Base-by-base conservation (phyloP, 1,140 invertebrate genomes). In the Diploscapter pachys region DNA sequence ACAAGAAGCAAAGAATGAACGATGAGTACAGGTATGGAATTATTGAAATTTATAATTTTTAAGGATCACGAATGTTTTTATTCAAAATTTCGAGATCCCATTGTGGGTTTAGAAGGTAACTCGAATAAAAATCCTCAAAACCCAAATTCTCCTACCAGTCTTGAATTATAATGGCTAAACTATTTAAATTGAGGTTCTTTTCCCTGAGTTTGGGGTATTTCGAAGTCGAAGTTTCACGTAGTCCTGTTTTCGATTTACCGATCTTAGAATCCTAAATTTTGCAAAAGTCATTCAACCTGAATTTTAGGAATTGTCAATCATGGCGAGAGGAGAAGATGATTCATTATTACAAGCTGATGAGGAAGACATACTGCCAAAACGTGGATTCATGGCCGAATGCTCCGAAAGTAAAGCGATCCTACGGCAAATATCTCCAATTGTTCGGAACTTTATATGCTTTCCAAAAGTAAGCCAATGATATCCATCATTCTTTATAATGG, bases 321-420 rank as follows among this genome's bases (percentile, higher is more conserved):
- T 79, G 78, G 78, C 64, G 78, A 54, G 76, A 80, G 51, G 78
- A 79, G 72, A 79, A 79, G 55, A 80, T 79, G 50, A 72, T 79
- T 54, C 78, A 79, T 63, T 79, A 79, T 68, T 79, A 79, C 77
- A 79, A 79, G 71, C 59, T 79, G 56, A 79, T 79, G 78, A 57
- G 78, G 11, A 77, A 76, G 52, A 77, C 62, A 48, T 74, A 74
- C 63, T 74, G 72, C 49, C 72, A 74, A 68, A 66, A 68, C 51
- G 57, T 74, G 4, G 64, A 63, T 8, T 61, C 64, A 48, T 79
- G 78, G 78, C 78, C 78, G 50, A 79, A 79, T 54, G 78, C 76
- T 4, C 55, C 65, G 11, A 74, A 69, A 64, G 74, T 79, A 13
- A 75, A 79, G 66, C 57, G 70, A 9, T 74, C 72, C 6, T 79